Evolutionary conservation across 2,797 vertebrate species (phyloP).

Genomic region (Neosilurus hyrtlii): DNA sequence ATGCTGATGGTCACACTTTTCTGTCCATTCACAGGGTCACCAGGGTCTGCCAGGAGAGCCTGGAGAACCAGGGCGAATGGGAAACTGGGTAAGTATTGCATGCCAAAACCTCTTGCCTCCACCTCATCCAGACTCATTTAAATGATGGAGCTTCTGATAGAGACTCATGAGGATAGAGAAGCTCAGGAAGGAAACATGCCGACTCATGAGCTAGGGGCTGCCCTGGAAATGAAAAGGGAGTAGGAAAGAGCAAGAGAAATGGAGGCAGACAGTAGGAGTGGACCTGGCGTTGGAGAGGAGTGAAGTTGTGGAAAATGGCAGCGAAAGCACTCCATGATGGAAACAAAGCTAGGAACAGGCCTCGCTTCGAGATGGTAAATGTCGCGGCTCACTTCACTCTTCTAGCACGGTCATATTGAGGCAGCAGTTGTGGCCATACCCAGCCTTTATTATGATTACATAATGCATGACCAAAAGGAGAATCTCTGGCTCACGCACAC

Average conservation of each 20-base stretch:
- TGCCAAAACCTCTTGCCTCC: constrained; percentile 20
- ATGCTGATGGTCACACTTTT: constrained; percentile 27
- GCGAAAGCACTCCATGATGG: constrained; percentile 64
- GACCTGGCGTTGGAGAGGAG: constrained; percentile 52
- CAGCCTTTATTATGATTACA: constrained; percentile 22
- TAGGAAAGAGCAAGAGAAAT: constrained; percentile 42
- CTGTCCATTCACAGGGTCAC: constrained; percentile 66
- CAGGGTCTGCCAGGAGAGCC: constrained; percentile 69
- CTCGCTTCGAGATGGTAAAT: constrained; percentile 65
- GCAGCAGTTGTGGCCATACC: constrained; percentile 11
- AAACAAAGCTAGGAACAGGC: constrained; percentile 69
- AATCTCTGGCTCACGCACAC: not conserved
- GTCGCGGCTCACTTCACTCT: constrained; percentile 53
- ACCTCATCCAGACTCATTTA: not conserved
- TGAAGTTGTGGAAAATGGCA: constrained; percentile 72
- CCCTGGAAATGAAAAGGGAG: constrained; percentile 15
- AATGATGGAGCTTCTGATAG: not conserved
- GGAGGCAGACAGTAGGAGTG: constrained; percentile 59
- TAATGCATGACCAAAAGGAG: not conserved
- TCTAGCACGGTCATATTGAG: not conserved
- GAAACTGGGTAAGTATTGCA: constrained; percentile 70
- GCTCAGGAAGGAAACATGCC: constrained; percentile 20
- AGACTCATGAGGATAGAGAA: constrained; percentile 3
- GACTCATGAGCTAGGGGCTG: constrained; percentile 6
- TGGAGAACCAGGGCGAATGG: constrained; percentile 68